phyloP scores from a whole-genome alignment of 1,140 invertebrate species.

The Calliphora vicina region DNA sequence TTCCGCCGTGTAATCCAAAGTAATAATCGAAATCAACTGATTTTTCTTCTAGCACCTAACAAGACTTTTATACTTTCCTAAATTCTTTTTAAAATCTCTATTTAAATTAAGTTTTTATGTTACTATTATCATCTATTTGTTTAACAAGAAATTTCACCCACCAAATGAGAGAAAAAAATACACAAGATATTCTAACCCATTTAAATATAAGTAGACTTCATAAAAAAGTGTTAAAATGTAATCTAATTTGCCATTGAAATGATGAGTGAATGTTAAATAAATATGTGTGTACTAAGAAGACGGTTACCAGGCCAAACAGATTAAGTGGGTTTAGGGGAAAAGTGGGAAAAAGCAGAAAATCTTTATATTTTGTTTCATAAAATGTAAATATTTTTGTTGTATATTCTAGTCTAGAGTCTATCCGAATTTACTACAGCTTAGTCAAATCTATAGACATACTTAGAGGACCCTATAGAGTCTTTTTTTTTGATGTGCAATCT shows the following conservation, averaged over 20 bases:
- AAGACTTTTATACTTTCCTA: neutral
- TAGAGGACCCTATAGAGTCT: too few relatives aligned
- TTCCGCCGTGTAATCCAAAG: neutral
- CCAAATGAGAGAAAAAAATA: neutral
- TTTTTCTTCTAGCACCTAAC: neutral
- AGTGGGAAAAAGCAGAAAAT: neutral
- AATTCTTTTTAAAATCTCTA: neutral
- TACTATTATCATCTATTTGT: neutral
- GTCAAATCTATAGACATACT: too few relatives aligned
- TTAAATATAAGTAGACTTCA: neutral
- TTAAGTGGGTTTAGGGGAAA: neutral
- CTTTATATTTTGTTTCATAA: too few relatives aligned
- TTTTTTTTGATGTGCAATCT: too few relatives aligned
- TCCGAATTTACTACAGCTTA: too few relatives aligned
- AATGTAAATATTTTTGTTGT: too few relatives aligned
- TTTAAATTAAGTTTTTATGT: neutral
- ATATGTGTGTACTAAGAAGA: neutral
- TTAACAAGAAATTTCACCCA: neutral
- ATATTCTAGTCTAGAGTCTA: too few relatives aligned
- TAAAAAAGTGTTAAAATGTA: slow-evolving; percentile 1
- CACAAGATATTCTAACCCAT: neutral
- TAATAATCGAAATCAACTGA: neutral
- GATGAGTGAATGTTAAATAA: neutral
- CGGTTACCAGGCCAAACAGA: neutral
- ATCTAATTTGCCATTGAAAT: neutral